Base-by-base conservation (phyloP, 1,140 invertebrate species). In the Drosophila watanabei region DNA sequence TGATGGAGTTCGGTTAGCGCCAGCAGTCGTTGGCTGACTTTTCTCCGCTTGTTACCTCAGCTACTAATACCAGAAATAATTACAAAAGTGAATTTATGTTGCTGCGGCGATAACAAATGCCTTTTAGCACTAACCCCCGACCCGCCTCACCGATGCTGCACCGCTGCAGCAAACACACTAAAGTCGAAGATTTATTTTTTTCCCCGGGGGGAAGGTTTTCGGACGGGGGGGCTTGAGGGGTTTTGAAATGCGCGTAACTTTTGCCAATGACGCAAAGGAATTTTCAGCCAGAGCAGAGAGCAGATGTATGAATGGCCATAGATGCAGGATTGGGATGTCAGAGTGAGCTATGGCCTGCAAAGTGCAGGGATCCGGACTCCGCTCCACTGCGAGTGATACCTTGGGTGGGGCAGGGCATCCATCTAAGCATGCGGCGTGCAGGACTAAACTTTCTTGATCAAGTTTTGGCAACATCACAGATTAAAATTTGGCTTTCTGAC, bases 31-130 rank as follows among this genome's bases (percentile, higher is more conserved):
- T 73, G 66, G 75, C 85, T 88, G 85, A 88, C 84, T 88, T 84
- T 77, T 66, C 73, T 70, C 52, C 68, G 70, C 69, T 78, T 78
- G 68, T 70, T 80, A 89, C 85, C 85, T 89, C 85, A 90, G 75
- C 86, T 85, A 82, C 85, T 89, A 89, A 89, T 89, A 89, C 85
- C 86, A 90, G 82, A 89, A 89, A 89, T 89, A 89, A 89, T 89
- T 89, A 89, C 85, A 85, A 82, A 89, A 89, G 85, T 89, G 86
- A 89, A 89, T 89, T 89, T 89, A 89, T 89, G 85, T 86, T 89
- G 79, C 71, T 62, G 68, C 86, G 63, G 82, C 82, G 86, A 89
- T 89, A 89, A 89, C 86, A 90, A 89, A 89, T 90, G 86, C 79
- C 89, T 89, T 82, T 84, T 84, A 84, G 83, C 84, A 80, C 84